phyloP scores from a whole-genome alignment of 2,113 vertebrate genomes.

The Nothobranchius kuhntae region DNA sequence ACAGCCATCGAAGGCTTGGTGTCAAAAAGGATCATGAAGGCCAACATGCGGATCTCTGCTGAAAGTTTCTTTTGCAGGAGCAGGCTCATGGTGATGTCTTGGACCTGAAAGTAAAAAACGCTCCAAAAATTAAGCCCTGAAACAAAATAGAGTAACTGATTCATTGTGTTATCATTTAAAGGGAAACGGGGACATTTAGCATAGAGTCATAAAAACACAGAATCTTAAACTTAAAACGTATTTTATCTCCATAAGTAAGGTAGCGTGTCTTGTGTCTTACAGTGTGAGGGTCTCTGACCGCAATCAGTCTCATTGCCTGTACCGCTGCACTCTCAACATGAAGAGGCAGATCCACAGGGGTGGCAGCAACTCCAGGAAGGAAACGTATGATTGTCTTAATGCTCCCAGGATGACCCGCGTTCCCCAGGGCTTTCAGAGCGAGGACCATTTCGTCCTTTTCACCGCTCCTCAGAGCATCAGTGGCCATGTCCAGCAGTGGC shows the following conservation, averaged over 20 bases:
- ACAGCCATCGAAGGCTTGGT: constrained; percentile 79
- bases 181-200: no score
- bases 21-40: constrained; percentile 82
- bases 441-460: constrained; percentile 79
- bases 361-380: constrained; percentile 76
- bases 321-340: constrained; percentile 80
- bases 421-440: constrained; percentile 85
- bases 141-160: no score
- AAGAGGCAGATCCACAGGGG: constrained; percentile 66
- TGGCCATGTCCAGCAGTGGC: constrained; percentile 83
- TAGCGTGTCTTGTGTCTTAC: constrained; percentile 63
- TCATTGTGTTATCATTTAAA: no score
- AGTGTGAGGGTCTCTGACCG: constrained; percentile 77
- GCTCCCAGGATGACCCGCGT: constrained; percentile 83
- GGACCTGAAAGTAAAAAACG: constrained; percentile 75
- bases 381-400: constrained; percentile 84
- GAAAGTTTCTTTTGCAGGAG: constrained; percentile 73
- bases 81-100: constrained; percentile 77
- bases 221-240: no score
- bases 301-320: constrained; percentile 82
- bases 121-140: no score
- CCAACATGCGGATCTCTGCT: constrained; percentile 78
- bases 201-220: no score
- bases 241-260: no score
- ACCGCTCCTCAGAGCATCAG: constrained; percentile 69